Base-by-base conservation (phyloP, 1,140 invertebrate genomes). In the Bactericera cockerelli region DNA sequence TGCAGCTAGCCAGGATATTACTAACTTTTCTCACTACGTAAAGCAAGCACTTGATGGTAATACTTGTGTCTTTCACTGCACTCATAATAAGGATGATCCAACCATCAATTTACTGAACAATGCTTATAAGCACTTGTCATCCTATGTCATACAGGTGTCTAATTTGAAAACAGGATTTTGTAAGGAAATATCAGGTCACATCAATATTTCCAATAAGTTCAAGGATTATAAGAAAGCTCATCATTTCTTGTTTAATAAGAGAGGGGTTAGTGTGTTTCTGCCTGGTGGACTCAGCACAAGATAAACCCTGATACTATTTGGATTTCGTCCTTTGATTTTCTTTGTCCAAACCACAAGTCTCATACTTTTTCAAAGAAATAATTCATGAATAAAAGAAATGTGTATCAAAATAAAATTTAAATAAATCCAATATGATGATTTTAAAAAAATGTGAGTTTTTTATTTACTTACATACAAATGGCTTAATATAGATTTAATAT, bases 141-240 rank as follows among this genome's bases (percentile, higher is more conserved):
- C 22, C n/a, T 49, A 19, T 49, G 22, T 22, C n/a, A 10, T 49
- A n/a, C 4, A 19, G 8, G 22, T 49, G 8, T 49, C 42, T n/a
- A 49, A 49, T n/a, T 49, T 49, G 19, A 49, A n/a, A 49, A 49
- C 42, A 22, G 42, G 42, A 49, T 49, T 49, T 49, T 49, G 42
- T 49, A 19, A 16, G n/a, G 42, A 49, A n/a, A 49, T 49, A 49
- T 49, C 42, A 10, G 42, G 42, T 10, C 42, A 49, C 22, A 49
- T 49, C 19, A 19, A 49, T 49, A n/a, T 49, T n/a, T 49, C n/a
- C 19, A 49, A 49, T 49, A 49, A 49, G n/a, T 49, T 6, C 22
- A 49, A 16, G 22, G n/a, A 49, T 8, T 19, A 22, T 49, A 49
- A 49, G n/a, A 49, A 49, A 49, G 8, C 6, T 49, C 22, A 49